Conservation (phyloP, 2,797 vertebrate species). For the Platalea minor region DNA sequence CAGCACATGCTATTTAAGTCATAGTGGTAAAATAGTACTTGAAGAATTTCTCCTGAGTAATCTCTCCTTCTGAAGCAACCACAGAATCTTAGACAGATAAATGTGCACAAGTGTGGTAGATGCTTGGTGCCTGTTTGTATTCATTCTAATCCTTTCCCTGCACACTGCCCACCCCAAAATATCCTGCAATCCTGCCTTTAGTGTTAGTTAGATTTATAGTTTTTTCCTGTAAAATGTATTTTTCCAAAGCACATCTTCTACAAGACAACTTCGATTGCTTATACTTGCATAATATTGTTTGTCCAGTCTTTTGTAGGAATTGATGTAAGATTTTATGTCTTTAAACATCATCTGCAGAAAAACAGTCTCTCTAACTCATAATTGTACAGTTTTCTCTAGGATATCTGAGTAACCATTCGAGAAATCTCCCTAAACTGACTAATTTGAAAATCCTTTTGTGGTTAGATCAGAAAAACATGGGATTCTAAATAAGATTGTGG, state of each 20-base stretch:
- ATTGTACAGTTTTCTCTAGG: not conserved
- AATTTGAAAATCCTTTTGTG: not conserved
- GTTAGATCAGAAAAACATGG: not conserved
- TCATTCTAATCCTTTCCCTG: not conserved
- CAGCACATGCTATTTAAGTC: not conserved
- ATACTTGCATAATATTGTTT: not conserved
- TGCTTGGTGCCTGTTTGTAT: not conserved
- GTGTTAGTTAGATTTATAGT: not conserved
- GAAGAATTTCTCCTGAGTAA: not conserved
- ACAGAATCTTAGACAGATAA: not conserved
- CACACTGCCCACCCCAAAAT: not conserved
- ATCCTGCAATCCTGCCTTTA: not conserved
- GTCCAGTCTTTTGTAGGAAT: not conserved
- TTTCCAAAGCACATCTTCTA: not conserved
- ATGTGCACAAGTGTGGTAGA: not conserved
- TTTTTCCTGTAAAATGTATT: not conserved
- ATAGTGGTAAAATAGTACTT: not conserved
- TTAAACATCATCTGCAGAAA: not conserved
- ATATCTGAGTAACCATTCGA: not conserved
- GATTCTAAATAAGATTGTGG: not conserved
- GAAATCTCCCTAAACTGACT: not conserved
- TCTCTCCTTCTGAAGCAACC: not conserved
- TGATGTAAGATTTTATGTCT: not conserved
- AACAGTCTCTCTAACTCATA: not conserved
- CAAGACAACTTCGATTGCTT: not conserved